Conservation (phyloP, 2,888 invertebrate species). For the Nyleta sp. region DNA sequence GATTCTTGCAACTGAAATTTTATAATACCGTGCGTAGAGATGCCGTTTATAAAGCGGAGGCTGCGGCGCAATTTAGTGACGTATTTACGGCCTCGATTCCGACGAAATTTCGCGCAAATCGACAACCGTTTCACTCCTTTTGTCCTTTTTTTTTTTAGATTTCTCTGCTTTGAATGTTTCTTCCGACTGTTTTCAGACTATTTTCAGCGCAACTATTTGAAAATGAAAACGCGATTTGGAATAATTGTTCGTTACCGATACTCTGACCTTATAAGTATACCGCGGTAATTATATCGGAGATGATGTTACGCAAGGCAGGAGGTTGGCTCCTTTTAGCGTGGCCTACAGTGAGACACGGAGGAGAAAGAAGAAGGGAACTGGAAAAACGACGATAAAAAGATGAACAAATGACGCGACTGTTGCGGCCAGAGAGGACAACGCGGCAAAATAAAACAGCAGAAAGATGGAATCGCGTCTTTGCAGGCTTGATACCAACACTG, state of each 20-base stretch:
- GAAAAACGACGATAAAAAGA: conserved; percentile 35
- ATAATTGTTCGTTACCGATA: conserved; percentile 17
- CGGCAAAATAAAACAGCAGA: conserved; percentile 24
- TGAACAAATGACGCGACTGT: conserved; percentile 22
- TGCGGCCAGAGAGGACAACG: conserved; percentile 4
- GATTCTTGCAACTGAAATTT: conserved; percentile 50
- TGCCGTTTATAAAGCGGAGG: too few species aligned
- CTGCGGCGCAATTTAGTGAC: too few species aligned
- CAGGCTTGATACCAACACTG: conserved; percentile 4
- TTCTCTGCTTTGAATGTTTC: too few species aligned
- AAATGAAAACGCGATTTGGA: conserved; percentile 7
- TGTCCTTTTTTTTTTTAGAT: too few species aligned
- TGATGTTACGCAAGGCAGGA: conserved; percentile 68
- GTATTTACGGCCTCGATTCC: too few species aligned
- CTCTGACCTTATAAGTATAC: conserved; percentile 35
- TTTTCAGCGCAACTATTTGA: too few species aligned
- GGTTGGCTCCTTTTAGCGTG: conserved; percentile 67
- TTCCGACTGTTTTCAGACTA: too few species aligned
- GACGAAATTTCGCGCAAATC: too few species aligned
- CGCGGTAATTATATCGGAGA: conserved; percentile 69
- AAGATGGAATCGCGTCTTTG: conserved; percentile 14
- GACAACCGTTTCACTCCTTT: too few species aligned
- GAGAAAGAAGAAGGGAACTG: conserved; percentile 22
- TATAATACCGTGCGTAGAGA: too few species aligned
- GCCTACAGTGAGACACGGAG: conserved; percentile 50